Evolutionary conservation across 2,888 invertebrate species (phyloP).

Genomic region (Catocala fraxini): DNA sequence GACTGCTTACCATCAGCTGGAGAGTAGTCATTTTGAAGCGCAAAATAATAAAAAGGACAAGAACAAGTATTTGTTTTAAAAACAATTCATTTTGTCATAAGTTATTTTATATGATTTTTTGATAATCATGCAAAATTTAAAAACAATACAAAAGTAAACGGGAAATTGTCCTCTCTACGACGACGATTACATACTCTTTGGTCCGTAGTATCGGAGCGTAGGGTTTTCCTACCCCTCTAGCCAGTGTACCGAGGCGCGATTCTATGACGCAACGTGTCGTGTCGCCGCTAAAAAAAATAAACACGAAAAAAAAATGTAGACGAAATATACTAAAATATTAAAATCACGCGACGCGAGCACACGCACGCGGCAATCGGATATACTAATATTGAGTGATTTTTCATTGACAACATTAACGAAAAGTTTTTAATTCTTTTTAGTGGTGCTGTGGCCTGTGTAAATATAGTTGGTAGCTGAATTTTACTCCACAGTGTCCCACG

Average conservation of each 20-base stretch:
- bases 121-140: not conserved
- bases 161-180: constrained; percentile 34
- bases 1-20: too few relatives aligned
- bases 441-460: constrained; percentile 62
- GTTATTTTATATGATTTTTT: too few relatives aligned
- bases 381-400: constrained; percentile 24
- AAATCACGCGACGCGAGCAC: constrained; percentile 36
- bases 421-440: constrained; percentile 42
- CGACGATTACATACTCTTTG: constrained; percentile 61
- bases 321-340: constrained; percentile 43
- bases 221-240: constrained; percentile 74
- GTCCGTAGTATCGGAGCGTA: constrained; percentile 76
- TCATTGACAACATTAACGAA: constrained; percentile 20
- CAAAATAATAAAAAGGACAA: too few relatives aligned
- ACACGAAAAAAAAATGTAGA: constrained; percentile 76
- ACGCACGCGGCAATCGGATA: constrained; percentile 31
- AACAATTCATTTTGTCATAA: too few relatives aligned
- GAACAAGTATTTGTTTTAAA: too few relatives aligned
- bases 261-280: constrained; percentile 51
- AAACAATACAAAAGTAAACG: constrained; percentile 9
- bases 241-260: constrained; percentile 69
- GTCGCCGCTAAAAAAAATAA: constrained; percentile 55
- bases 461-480: constrained; percentile 36
- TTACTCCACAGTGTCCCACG: constrained; percentile 43
- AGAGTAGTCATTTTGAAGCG: too few relatives aligned